These are phyloP conservation scores for Oncorhynchus mykiss DNA, from an alignment of 2,113 vertebrate species.

Conservation along the genomic window DNA sequence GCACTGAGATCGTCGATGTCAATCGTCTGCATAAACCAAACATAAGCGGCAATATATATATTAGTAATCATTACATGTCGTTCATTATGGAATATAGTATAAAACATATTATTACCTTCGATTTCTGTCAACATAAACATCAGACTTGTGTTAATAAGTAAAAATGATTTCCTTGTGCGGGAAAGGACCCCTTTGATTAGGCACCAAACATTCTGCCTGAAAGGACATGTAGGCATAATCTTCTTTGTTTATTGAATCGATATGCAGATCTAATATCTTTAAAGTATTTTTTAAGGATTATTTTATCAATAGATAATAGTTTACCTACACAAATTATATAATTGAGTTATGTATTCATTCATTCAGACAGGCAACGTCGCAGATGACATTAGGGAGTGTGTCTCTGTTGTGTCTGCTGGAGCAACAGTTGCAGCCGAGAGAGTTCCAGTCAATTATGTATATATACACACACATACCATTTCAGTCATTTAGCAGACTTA, in stretches of 20 bases:
- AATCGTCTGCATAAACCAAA: background rate
- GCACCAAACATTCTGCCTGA: constrained; percentile 38
- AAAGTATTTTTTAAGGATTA: background rate
- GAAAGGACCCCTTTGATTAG: constrained; percentile 46
- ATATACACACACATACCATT: too few species aligned
- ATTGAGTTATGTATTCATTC: background rate
- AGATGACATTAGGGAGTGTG: background rate
- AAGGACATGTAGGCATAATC: constrained; percentile 27
- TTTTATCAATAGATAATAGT: background rate
- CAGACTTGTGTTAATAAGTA: constrained; percentile 39
- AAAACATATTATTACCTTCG: constrained; percentile 59
- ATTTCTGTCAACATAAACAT: constrained; percentile 69
- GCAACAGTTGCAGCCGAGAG: background rate
- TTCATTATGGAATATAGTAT: background rate
- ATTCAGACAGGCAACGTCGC: background rate
- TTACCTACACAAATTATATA: background rate
- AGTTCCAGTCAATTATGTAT: too few species aligned
- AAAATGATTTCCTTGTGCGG: constrained; percentile 52
- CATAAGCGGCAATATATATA: background rate
- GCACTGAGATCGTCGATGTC: background rate
- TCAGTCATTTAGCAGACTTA: too few species aligned
- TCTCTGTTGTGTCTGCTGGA: background rate
- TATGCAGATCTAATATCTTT: background rate
- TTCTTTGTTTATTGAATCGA: background rate
- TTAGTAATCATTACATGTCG: background rate